Conservation (phyloP, 2,888 invertebrate genomes). For the Protodeltote pygarga region DNA sequence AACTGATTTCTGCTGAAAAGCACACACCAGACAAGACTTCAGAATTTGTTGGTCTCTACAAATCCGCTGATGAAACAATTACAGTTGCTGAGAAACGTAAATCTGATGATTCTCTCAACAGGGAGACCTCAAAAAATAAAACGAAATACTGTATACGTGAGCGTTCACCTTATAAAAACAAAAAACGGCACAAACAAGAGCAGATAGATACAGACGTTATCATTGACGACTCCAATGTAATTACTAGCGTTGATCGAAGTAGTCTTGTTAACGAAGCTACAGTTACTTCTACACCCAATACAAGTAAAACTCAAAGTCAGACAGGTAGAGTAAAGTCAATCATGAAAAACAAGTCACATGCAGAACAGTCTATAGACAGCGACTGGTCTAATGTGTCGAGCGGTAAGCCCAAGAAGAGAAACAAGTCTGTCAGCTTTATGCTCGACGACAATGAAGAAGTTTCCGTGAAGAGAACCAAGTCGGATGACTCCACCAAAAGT, state of each 20-base stretch:
- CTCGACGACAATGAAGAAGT: conserved; percentile 71
- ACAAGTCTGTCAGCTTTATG: conserved; percentile 79
- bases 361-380: conserved; percentile 50
- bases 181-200: conserved; percentile 55
- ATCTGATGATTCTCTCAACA: conserved; percentile 39
- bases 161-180: conserved; percentile 55
- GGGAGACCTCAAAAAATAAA: conserved; percentile 43
- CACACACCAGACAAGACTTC: conserved; percentile 58
- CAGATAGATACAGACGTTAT: conserved; percentile 53
- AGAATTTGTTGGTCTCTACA: conserved; percentile 70
- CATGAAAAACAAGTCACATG: conserved; percentile 58
- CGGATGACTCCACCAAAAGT: conserved; percentile 54
- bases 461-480: conserved; percentile 69
- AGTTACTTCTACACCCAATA: conserved; percentile 62
- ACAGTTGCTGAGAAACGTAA: conserved; percentile 50
- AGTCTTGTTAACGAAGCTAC: conserved; percentile 46
- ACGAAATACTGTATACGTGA: conserved; percentile 46
- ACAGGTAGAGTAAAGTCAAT: conserved; percentile 64
- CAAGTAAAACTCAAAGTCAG: conserved; percentile 27
- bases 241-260: conserved; percentile 30
- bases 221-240: conserved; percentile 57
- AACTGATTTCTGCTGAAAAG: conserved; percentile 43
- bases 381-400: conserved; percentile 32
- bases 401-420: conserved; percentile 71
- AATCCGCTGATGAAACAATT: conserved; percentile 63